Evolutionary conservation across 2,113 vertebrate genomes (phyloP).

Genomic region (Alligator mississippiensis): DNA sequence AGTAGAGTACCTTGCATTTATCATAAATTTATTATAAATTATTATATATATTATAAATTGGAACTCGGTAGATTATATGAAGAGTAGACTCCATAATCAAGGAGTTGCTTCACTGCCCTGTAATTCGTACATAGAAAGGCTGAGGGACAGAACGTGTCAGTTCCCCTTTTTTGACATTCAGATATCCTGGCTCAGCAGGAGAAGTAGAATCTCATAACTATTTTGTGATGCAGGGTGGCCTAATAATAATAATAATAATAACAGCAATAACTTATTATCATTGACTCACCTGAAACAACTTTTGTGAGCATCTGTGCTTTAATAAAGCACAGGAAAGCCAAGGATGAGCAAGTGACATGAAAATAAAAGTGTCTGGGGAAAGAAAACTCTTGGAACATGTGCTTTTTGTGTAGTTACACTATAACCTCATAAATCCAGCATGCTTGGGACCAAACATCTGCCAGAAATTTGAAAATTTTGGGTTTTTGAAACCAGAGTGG

Average conservation of each 20-base stretch:
- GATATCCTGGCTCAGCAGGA: not conserved
- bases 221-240: not conserved
- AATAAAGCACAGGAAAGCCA: not conserved
- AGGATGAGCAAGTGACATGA: not conserved
- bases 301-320: not conserved
- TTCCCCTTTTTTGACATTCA: not conserved
- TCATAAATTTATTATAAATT: too few species aligned
- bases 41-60: too few species aligned
- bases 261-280: not conserved
- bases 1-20: too few species aligned
- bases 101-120: not conserved
- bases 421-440: too few species aligned
- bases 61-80: not conserved
- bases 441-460: too few species aligned
- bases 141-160: not conserved
- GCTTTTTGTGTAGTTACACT: too few species aligned
- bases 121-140: not conserved
- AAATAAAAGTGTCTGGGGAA: not conserved
- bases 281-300: not conserved
- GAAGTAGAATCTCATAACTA: not conserved
- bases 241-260: too few species aligned
- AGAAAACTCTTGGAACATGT: too few species aligned
- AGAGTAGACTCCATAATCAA: not conserved
- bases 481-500: too few species aligned
- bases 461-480: too few species aligned